These are phyloP conservation scores for Oncorhynchus keta DNA, from an alignment of 2,113 vertebrate species.

Conservation along the genomic window DNA sequence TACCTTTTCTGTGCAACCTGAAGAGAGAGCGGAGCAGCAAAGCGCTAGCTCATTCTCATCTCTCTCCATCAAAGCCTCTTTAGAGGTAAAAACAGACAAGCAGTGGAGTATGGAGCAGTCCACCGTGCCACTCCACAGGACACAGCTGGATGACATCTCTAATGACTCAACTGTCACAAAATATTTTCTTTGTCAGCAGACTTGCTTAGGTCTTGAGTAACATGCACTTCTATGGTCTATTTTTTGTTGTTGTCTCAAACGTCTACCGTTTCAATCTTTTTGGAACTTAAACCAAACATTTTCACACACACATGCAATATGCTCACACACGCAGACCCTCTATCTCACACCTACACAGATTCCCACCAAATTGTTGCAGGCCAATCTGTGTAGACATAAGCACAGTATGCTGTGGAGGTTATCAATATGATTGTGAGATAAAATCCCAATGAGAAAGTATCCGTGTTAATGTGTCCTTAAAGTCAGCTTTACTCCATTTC, in stretches of 20 bases:
- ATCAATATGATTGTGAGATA: conserved; percentile 30
- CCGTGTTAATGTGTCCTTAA: neutral
- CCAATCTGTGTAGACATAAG: conserved; percentile 37
- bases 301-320: neutral
- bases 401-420: conserved; percentile 27
- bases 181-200: conserved; percentile 40
- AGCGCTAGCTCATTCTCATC: conserved; percentile 44
- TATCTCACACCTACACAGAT: neutral
- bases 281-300: conserved; percentile 54
- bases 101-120: conserved; percentile 31
- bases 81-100: neutral
- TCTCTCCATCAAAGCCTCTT: conserved; percentile 25
- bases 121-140: conserved; percentile 50
- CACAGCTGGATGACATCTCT: conserved; percentile 37
- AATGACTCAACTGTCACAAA: conserved; percentile 49
- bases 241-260: conserved; percentile 27
- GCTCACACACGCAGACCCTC: too few species aligned
- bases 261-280: conserved; percentile 17
- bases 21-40: conserved; percentile 52
- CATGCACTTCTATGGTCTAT: conserved; percentile 62
- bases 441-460: conserved; percentile 32
- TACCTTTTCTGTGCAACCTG: conserved; percentile 5
- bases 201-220: conserved; percentile 55
- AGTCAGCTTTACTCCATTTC: too few species aligned
- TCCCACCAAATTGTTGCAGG: conserved; percentile 19